Base-by-base conservation (phyloP, 1,140 invertebrate genomes). In the Ceratosolen solmsi region DNA sequence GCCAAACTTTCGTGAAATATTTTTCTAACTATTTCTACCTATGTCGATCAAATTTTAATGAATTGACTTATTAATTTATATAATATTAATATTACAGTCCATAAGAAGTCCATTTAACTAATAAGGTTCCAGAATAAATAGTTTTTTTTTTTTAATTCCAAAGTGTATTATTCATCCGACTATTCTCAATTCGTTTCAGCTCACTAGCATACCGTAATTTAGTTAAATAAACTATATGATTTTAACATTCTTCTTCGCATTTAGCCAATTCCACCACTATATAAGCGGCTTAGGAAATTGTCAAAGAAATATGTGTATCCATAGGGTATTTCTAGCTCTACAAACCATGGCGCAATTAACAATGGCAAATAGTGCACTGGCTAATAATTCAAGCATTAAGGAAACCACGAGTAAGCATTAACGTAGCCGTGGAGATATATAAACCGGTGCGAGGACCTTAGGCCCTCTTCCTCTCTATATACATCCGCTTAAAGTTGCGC, bases 361-460 rank as follows among this genome's bases (percentile, higher is more conserved):
- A 68, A 75, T 65, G 1, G 72, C 56, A 80, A 80, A 74, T 74
- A 65, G 25, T 25, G 33, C 1, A 20, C 51, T 22, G 4, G 63
- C 49, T 81, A 58, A 81, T 81, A 76, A 81, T 70, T 76, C 30
- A 74, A n/a, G 60, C 71, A 74, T 74, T 80, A 80, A 56, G 38
- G 27, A 65, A 63, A 74, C 41, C 70, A 41, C 58, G 70, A 81
- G 72, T 33, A 36, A 38, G 73, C 8, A 51, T 75, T 72, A 79
- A 30, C n/a, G 30, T n/a, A 25, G 22, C n/a, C 22, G 22, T 25
- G 30, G 68, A 75, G 71, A 75, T 27, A 25, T 46, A 75, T 80
- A 75, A 74, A 68, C 56, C 72, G 27, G 22, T 27, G 22, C 13
- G n/a, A 7, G 58, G 22, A 63, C n/a, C n/a, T 38, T 25, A 0